A percentile compares a stretch with the other conserved stretches of the same genome.
Conservation (phyloP, 2,797 vertebrate species). For the Sandelia bainsii region DNA sequence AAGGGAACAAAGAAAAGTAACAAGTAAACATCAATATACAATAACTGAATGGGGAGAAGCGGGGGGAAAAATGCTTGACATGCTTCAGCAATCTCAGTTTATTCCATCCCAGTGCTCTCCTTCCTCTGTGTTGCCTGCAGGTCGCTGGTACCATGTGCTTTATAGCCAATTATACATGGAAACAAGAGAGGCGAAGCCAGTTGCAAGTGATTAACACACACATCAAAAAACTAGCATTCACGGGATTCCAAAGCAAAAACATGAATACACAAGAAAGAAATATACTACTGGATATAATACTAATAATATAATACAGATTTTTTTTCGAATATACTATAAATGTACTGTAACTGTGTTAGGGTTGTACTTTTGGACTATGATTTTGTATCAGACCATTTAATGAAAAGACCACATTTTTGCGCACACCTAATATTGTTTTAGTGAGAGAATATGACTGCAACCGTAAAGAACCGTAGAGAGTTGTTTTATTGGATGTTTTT, state of each 20-base stretch:
- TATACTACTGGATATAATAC: no score
- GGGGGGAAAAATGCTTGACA: constrained; percentile 20
- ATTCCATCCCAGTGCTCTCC: constrained; percentile 38
- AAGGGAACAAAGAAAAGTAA: constrained; percentile 26
- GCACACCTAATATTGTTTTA: neutral
- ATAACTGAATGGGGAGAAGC: constrained; percentile 24
- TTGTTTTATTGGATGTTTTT: constrained; percentile 19
- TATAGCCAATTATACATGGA: constrained; percentile 68
- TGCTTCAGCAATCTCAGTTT: constrained; percentile 54
- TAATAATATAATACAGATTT: no score
- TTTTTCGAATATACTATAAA: no score
- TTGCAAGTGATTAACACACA: constrained; percentile 56
- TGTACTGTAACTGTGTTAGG: no score
- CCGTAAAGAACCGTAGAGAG: constrained; percentile 5
- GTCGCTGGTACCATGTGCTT: constrained; percentile 63
- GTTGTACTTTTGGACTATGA: neutral
- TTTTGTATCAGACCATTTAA: constrained; percentile 9
- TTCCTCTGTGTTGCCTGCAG: constrained; percentile 51
- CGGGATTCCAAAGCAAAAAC: constrained; percentile 8
- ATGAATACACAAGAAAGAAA: neutral
- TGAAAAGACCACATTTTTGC: neutral
- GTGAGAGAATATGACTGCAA: neutral
- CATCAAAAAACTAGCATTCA: constrained; percentile 15
- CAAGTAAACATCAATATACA: constrained; percentile 45
- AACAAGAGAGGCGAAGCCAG: constrained; percentile 48